Evolutionary conservation across 2,888 invertebrate species (phyloP), one percentile per base, ranked within the genome.

Genomic region (Colletes collaris): DNA sequence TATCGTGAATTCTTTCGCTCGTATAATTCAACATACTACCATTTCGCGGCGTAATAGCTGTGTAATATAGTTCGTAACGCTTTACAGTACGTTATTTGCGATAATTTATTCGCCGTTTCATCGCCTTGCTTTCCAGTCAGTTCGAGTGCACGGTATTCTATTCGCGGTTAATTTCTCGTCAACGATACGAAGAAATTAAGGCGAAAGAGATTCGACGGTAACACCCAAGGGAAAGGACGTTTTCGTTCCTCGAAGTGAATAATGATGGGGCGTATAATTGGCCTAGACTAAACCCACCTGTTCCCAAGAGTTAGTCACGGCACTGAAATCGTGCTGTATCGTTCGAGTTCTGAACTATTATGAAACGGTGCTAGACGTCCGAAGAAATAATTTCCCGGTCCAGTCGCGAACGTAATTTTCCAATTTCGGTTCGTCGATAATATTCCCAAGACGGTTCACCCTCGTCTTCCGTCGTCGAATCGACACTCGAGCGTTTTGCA

Each of bases 361-460:
- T 82, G 83, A 88, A 88, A 89, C 77, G 11, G 27, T 35, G 64
- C 60, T 59, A 71, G 81, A 80, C 81, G 59, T 83, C 71, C 76
- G 37, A 60, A 73, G 74, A 81, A 86, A 79, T 79, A 79, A 86
- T 82, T 82, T 86, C 76, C 68, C 79, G 60, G 67, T 60, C 49
- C 64, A 59, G 66, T 82, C 67, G 85, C 83, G 86, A 74, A 85
- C 84, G 81, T 89, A 89, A 90, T 90, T 88, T 89, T 88, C 90
- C 85, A 87, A 87, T 90, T 90, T 87, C 67, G 79, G 72, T 83
- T 79, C 76, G 78, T 81, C 85, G 88, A 89, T 90, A 89, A 90
- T 90, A 56, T 85, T 44, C 80, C 70, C 85, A 89, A 7, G 87
- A 88, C 88, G 82, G 85, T 84, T 79, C 81, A 85, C 89, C 90